phyloP scores from a whole-genome alignment of 2,113 vertebrate species.

The Odontesthes bonariensis region DNA sequence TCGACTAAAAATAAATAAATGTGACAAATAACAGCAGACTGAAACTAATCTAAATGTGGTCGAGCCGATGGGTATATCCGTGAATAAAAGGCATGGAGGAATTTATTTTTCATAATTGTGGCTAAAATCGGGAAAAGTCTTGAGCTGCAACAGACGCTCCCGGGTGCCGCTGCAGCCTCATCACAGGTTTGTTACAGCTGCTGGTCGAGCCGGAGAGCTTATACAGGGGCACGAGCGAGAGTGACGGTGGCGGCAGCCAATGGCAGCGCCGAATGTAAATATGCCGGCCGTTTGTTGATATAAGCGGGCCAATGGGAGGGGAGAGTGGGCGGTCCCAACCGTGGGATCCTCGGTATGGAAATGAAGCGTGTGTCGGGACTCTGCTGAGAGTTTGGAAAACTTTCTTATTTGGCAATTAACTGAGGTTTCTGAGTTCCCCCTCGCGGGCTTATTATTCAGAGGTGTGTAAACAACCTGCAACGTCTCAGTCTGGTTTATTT shows the following conservation, averaged over 20 bases:
- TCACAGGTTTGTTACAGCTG: constrained; percentile 52
- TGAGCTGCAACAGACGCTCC: constrained; percentile 31
- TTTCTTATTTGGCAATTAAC: constrained; percentile 55
- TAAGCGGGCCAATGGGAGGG: constrained; percentile 69
- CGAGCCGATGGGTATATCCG: constrained; percentile 34
- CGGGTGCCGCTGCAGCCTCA: constrained; percentile 41
- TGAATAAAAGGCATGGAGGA: constrained; percentile 19
- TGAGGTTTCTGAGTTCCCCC: neutral
- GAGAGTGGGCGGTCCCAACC: constrained; percentile 49
- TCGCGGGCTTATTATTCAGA: neutral
- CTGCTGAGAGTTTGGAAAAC: constrained; percentile 62
- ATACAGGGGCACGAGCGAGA: constrained; percentile 56
- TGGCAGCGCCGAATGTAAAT: neutral
- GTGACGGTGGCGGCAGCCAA: constrained; percentile 63
- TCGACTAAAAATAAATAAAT: constrained; percentile 18
- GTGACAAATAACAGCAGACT: constrained; percentile 3
- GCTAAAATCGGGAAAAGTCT: neutral
- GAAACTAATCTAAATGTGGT: constrained; percentile 6
- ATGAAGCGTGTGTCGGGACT: constrained; percentile 24
- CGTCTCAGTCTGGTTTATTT: neutral
- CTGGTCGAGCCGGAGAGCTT: constrained; percentile 55
- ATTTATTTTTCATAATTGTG: constrained; percentile 47
- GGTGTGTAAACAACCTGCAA: neutral
- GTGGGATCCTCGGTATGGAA: constrained; percentile 55
- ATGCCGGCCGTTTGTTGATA: constrained; percentile 60